These are phyloP conservation scores for Ammospiza caudacuta DNA, from an alignment of 2,113 vertebrate genomes.

Conservation along the genomic window DNA sequence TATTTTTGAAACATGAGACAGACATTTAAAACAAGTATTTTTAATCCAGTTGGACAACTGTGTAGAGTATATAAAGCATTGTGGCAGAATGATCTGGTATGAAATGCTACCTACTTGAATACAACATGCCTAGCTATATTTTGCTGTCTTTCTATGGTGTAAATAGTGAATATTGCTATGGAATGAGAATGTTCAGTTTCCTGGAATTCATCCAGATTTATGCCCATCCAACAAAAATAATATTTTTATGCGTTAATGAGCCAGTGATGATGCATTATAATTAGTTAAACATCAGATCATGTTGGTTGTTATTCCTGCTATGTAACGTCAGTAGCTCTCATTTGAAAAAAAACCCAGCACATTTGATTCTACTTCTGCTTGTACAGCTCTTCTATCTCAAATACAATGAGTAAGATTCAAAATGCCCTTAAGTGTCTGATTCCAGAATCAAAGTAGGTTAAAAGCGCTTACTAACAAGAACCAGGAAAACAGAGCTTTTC, in stretches of 20 bases:
- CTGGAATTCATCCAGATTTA: neutral
- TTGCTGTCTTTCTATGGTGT: neutral
- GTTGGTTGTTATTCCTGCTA: neutral
- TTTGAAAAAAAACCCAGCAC: neutral
- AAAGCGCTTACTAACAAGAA: conserved; percentile 7
- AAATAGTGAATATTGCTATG: neutral
- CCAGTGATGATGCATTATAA: neutral
- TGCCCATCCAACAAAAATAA: neutral
- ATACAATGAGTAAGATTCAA: neutral
- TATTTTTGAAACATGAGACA: conserved; percentile 18
- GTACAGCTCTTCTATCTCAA: neutral
- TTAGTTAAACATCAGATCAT: neutral
- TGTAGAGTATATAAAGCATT: neutral
- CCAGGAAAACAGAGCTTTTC: conserved; percentile 6
- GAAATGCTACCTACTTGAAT: conserved; percentile 36
- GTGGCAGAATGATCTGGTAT: neutral
- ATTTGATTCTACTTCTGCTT: neutral
- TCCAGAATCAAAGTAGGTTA: neutral
- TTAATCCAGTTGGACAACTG: conserved; percentile 48
- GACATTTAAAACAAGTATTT: conserved; percentile 47
- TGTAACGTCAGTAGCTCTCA: neutral
- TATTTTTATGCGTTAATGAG: neutral
- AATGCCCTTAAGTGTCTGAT: neutral
- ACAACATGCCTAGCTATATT: neutral
- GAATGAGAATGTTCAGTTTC: neutral